These are phyloP conservation scores for Holothuria glaberrima DNA, from an alignment of 35 echinoderm and acorn worm genomes.

Conservation along the genomic window DNA sequence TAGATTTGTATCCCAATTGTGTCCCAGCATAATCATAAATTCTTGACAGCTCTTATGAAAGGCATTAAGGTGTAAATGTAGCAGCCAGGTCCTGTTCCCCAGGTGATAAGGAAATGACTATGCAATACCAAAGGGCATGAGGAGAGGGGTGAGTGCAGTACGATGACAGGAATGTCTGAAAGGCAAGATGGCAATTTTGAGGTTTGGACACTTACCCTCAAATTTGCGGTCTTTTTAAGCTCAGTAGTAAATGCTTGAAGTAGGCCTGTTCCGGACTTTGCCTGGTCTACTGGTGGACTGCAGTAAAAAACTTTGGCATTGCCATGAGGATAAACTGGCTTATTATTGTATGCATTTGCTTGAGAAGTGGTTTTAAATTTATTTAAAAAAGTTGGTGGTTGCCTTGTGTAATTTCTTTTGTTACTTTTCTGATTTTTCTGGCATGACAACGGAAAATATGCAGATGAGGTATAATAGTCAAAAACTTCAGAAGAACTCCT, in stretches of 20 bases:
- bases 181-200: not conserved
- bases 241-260: not conserved
- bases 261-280: not conserved
- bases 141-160: not conserved
- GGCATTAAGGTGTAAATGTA: too few relatives aligned
- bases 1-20: too few relatives aligned
- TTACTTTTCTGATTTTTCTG: too few relatives aligned
- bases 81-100: too few relatives aligned
- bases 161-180: not conserved
- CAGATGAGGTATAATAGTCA: slow-evolving; percentile 4
- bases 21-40: too few relatives aligned
- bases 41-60: too few relatives aligned
- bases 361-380: too few relatives aligned
- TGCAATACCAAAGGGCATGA: too few relatives aligned
- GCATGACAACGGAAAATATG: not conserved
- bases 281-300: not conserved
- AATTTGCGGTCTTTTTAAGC: slow-evolving; percentile 6
- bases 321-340: not conserved
- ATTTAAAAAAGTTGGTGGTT: too few relatives aligned
- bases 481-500: not conserved
- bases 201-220: slow-evolving; percentile 21
- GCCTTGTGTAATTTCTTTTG: too few relatives aligned
- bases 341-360: too few relatives aligned
- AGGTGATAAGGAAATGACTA: too few relatives aligned
- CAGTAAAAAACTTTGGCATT: slow-evolving; percentile 40